Conservation (phyloP, 2,888 invertebrate species). For the Agrochola macilenta region DNA sequence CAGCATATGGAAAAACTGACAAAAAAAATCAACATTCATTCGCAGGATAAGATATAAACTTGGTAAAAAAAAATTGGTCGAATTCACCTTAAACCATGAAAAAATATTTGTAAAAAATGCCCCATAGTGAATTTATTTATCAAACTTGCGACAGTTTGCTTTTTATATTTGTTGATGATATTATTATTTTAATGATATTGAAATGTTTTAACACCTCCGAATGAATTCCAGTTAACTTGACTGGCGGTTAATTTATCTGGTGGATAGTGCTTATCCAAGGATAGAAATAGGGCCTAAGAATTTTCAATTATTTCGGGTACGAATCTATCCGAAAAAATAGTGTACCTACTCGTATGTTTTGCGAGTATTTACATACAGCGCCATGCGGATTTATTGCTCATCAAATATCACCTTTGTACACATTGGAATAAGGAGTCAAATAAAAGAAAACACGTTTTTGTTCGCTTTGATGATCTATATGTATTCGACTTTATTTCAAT, state of each 20-base stretch:
- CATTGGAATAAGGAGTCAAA: background rate
- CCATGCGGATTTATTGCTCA: background rate
- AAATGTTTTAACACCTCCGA: background rate
- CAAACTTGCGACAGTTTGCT: background rate
- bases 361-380: background rate
- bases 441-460: background rate
- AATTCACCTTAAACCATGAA: background rate
- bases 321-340: background rate
- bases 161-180: background rate
- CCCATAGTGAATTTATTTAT: slow-evolving; percentile 12
- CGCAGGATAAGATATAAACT: too few relatives aligned
- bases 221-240: background rate
- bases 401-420: background rate
- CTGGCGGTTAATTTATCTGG: background rate
- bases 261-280: background rate
- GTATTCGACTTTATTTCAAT: background rate
- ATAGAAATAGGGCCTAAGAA: background rate
- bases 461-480: background rate
- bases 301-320: background rate
- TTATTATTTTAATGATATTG: background rate
- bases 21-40: background rate
- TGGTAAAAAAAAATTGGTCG: too few relatives aligned
- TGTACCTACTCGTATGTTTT: background rate
- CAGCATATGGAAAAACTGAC: too few relatives aligned
- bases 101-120: slow-evolving; percentile 5